Percentiles rank a stretch among this genome's conserved stretches.
These are phyloP conservation scores for Thermophis baileyi DNA, from an alignment of 2,113 vertebrate species.

Conservation along the genomic window DNA sequence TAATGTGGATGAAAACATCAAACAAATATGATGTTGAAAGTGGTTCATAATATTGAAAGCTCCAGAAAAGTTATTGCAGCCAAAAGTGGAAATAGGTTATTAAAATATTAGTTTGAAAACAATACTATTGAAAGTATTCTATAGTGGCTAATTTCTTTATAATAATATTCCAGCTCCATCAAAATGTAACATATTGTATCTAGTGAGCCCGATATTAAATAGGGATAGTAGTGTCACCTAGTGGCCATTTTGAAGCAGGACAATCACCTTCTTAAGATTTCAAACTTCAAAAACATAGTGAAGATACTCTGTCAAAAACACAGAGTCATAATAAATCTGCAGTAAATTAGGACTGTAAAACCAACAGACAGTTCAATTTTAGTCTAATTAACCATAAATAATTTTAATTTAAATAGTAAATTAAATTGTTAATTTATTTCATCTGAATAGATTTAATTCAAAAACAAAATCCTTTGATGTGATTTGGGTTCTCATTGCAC, in stretches of 20 bases:
- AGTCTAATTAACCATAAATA: not conserved
- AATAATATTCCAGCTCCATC: slow-evolving; percentile 21
- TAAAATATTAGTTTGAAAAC: not conserved
- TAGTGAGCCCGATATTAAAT: not conserved
- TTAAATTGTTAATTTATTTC: not conserved
- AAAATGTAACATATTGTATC: slow-evolving; percentile 10
- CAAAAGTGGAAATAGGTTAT: not conserved
- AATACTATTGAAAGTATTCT: not conserved
- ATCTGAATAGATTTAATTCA: not conserved
- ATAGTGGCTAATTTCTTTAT: slow-evolving; percentile 35
- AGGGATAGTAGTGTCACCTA: slow-evolving; percentile 64
- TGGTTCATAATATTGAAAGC: not conserved
- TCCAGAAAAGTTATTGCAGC: not conserved
- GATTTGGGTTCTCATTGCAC: not conserved
- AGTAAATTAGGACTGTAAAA: not conserved
- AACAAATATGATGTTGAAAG: not conserved
- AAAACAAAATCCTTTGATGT: not conserved
- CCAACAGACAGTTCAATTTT: not conserved
- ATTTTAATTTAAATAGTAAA: not conserved
- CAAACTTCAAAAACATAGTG: not conserved
- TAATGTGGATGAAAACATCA: not conserved
- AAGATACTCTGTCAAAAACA: not conserved
- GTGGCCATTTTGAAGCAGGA: slow-evolving; percentile 20
- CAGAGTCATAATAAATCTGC: not conserved
- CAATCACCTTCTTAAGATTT: not conserved